Evolutionary conservation across 2,888 invertebrate species (phyloP).

Genomic region (Strigamia maritima): DNA sequence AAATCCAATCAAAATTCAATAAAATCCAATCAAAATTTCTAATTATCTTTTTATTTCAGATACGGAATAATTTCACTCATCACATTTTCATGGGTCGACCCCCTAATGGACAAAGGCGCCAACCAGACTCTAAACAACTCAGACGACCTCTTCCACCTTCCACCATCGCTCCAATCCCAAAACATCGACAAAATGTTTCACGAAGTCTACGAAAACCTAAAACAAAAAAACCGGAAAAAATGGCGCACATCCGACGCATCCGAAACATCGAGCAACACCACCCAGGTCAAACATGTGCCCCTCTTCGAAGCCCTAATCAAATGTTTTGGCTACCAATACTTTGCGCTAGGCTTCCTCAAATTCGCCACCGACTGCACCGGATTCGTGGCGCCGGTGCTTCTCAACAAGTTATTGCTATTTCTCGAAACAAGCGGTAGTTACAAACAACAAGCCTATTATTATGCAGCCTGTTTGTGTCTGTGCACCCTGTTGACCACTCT

Average conservation of each 20-base stretch:
- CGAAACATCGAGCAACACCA: not conserved
- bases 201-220: not conserved
- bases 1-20: no score
- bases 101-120: not conserved
- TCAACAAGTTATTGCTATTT: constrained; percentile 54
- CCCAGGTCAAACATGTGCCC: not conserved
- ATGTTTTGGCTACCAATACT: constrained; percentile 46
- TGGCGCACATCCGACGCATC: not conserved
- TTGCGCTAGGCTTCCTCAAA: constrained; percentile 50
- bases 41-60: not conserved
- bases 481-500: constrained; percentile 52
- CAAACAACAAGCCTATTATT: constrained; percentile 51
- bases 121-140: not conserved
- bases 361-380: constrained; percentile 53
- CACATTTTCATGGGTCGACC: constrained; percentile 21
- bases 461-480: constrained; percentile 51
- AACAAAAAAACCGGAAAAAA: not conserved
- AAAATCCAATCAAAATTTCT: no score
- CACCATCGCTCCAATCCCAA: not conserved
- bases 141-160: constrained; percentile 15
- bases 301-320: constrained; percentile 41
- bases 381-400: constrained; percentile 56
- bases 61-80: not conserved
- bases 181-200: not conserved
- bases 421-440: constrained; percentile 47